phyloP scores from a whole-genome alignment of 2,888 invertebrate genomes.

The Hypomecis atomaria region DNA sequence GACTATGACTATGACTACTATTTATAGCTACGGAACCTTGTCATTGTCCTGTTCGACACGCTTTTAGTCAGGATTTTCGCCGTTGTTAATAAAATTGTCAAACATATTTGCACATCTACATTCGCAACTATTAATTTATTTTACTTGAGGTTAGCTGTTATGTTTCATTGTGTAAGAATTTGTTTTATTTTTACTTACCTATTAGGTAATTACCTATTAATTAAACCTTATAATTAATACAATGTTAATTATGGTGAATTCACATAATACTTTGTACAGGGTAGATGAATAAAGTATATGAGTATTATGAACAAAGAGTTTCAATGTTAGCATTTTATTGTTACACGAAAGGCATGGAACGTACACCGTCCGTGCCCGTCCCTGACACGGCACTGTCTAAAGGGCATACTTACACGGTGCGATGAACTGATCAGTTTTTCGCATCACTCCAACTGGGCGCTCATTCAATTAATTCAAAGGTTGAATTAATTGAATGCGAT shows the following conservation, averaged over 20 bases:
- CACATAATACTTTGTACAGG: slow-evolving; percentile 26
- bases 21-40: background rate
- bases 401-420: too few species aligned
- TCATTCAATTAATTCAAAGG: too few species aligned
- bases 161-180: background rate
- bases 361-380: too few species aligned
- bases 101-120: background rate
- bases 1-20: too few species aligned
- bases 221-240: background rate
- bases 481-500: too few species aligned
- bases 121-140: background rate
- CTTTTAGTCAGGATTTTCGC: background rate
- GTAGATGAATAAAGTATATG: slow-evolving; percentile 26
- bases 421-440: too few species aligned
- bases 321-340: background rate
- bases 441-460: too few species aligned
- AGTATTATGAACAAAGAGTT: slow-evolving; percentile 1
- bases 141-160: background rate
- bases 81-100: background rate
- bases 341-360: too few species aligned
- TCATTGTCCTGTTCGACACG: background rate
- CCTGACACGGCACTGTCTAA: too few species aligned
- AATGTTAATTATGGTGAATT: slow-evolving; percentile 7
- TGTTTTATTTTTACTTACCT: slow-evolving; percentile 6
- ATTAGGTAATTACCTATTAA: background rate